Evolutionary conservation across 2,888 invertebrate genomes (phyloP).

Genomic region (Amphimallon solstitiale): DNA sequence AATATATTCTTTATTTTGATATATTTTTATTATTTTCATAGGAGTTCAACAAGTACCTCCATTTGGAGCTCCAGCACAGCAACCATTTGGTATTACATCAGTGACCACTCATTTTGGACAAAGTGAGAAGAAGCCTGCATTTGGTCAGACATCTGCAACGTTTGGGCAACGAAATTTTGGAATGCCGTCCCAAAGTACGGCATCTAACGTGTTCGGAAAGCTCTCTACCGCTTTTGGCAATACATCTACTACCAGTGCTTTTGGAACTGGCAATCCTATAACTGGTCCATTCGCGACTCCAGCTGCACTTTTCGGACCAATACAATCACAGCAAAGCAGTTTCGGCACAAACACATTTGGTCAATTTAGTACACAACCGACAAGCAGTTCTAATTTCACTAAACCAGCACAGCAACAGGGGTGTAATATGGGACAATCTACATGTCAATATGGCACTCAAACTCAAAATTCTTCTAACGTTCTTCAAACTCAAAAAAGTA

Average conservation of each 20-base stretch:
- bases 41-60: constrained; percentile 54
- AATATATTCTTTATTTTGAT: constrained; percentile 64
- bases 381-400: constrained; percentile 59
- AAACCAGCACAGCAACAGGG: constrained; percentile 64
- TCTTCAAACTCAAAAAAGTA: constrained; percentile 35
- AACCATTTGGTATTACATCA: constrained; percentile 65
- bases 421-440: constrained; percentile 57
- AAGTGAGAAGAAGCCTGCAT: constrained; percentile 69
- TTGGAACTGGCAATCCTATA: constrained; percentile 59
- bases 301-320: constrained; percentile 44
- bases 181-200: constrained; percentile 68
- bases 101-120: constrained; percentile 68
- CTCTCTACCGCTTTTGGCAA: constrained; percentile 70
- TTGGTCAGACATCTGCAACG: constrained; percentile 61
- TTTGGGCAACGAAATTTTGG: constrained; percentile 68
- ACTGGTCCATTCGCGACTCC: constrained; percentile 50
- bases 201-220: constrained; percentile 75
- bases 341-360: constrained; percentile 57
- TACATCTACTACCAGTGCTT: constrained; percentile 58
- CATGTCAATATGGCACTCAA: constrained; percentile 59
- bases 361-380: constrained; percentile 51
- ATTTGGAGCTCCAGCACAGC: constrained; percentile 59
- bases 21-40: constrained; percentile 48
- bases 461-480: constrained; percentile 40
- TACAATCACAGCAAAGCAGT: constrained; percentile 51